phyloP scores from a whole-genome alignment of 2,113 vertebrate genomes.

The Erinaceus europaeus region DNA sequence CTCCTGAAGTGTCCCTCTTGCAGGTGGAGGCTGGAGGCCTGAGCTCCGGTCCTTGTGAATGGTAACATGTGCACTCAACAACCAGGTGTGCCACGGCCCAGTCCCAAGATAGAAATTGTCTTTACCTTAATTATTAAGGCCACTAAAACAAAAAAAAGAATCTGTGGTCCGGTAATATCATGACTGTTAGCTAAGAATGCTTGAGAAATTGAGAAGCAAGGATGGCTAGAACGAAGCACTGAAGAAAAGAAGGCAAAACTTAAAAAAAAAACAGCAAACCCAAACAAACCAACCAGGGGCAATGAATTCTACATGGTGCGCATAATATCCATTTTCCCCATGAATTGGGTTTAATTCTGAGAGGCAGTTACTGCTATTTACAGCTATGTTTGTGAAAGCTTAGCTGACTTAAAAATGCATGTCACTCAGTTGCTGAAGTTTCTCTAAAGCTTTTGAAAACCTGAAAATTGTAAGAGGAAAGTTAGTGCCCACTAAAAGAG shows the following conservation, averaged over 20 bases:
- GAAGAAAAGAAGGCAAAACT: neutral
- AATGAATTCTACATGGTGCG: neutral
- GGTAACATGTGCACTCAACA: no score
- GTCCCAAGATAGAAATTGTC: neutral
- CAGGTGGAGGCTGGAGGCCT: no score
- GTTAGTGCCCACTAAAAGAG: neutral
- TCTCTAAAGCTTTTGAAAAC: neutral
- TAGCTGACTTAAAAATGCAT: neutral
- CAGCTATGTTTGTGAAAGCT: neutral
- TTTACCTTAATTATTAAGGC: neutral
- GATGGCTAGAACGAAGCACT: neutral
- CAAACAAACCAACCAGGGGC: neutral
- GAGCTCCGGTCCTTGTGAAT: no score
- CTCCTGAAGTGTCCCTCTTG: no score
- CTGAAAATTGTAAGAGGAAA: neutral
- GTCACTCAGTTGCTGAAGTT: neutral
- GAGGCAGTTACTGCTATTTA: neutral
- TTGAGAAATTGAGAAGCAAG: slow-evolving; percentile 7
- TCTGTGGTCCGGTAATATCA: neutral
- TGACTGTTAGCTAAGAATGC: neutral
- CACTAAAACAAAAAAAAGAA: neutral
- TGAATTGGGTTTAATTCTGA: slow-evolving; percentile 34
- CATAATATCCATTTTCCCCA: neutral
- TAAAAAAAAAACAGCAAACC: no score
- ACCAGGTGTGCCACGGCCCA: no score